A percentile compares a stretch with the other conserved stretches of the same genome.
Evolutionary conservation across 2,888 invertebrate genomes (phyloP).

Genomic region (Syrista parreyssii): DNA sequence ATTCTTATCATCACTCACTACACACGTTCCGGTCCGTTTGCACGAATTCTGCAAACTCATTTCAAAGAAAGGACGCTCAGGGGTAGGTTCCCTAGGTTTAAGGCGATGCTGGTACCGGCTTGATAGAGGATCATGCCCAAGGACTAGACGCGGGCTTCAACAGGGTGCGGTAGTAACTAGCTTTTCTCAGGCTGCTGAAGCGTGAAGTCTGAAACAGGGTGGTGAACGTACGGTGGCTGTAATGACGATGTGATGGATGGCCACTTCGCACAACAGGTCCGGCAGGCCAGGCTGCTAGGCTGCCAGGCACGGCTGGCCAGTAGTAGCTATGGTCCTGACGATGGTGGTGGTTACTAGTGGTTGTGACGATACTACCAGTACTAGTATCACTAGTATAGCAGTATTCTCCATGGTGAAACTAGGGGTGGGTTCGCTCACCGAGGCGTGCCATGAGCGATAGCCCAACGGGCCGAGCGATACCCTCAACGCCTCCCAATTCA

Average conservation of each 20-base stretch:
- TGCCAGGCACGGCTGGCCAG: no score
- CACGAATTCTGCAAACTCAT: no score
- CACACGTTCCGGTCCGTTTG: no score
- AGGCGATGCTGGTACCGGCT: no score
- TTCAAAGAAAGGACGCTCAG: no score
- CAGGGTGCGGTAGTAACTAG: background rate
- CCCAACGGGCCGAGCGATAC: constrained; percentile 26
- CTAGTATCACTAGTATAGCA: background rate
- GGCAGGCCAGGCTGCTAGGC: no score
- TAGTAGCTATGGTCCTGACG: no score
- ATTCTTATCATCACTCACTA: no score
- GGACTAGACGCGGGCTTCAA: no score
- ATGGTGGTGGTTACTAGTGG: constrained; percentile 12
- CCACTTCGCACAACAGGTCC: constrained; percentile 27
- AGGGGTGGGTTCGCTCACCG: constrained; percentile 40
- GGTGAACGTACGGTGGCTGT: constrained; percentile 39
- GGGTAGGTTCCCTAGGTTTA: no score
- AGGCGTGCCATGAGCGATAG: constrained; percentile 55
- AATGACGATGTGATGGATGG: constrained; percentile 58
- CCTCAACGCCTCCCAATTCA: constrained; percentile 42
- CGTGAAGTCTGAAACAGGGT: constrained; percentile 42
- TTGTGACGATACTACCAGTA: constrained; percentile 1
- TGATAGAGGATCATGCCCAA: no score
- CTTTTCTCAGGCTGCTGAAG: constrained; percentile 29
- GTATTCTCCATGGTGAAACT: constrained; percentile 19